Conservation (phyloP, 2,888 invertebrate genomes). For the Imbricaverruca yamaguchii region DNA sequence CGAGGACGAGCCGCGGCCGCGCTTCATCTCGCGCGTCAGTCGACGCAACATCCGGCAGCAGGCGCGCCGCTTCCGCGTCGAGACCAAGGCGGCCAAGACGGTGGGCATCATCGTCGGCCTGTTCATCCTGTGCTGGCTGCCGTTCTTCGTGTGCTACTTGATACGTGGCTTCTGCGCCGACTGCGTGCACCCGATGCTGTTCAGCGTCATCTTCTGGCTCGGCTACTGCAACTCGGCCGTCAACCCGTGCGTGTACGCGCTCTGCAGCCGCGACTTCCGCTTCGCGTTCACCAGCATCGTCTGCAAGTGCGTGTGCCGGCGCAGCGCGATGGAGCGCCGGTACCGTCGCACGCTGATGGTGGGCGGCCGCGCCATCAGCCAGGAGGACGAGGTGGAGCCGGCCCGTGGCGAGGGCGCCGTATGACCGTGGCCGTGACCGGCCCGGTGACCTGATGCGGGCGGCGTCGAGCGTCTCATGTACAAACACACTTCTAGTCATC, state of each 20-base stretch:
- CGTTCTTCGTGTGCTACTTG: constrained; percentile 92
- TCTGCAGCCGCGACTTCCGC: constrained; percentile 90
- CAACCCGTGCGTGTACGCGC: constrained; percentile 88
- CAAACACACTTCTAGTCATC: too few species aligned
- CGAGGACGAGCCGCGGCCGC: constrained; percentile 22
- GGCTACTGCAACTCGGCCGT: constrained; percentile 96
- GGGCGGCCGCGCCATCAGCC: not conserved
- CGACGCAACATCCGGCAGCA: constrained; percentile 78
- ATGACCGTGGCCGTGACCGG: not conserved
- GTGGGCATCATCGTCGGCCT: constrained; percentile 94
- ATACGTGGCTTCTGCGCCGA: constrained; percentile 78
- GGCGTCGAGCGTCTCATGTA: too few species aligned
- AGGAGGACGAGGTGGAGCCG: not conserved
- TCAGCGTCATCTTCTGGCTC: constrained; percentile 91
- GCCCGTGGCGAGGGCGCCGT: not conserved
- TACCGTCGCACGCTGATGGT: not conserved
- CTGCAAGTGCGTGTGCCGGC: constrained; percentile 67
- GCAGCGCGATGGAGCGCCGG: constrained; percentile 14
- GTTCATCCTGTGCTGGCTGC: constrained; percentile 94
- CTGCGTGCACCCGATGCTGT: constrained; percentile 75
- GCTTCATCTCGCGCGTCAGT: constrained; percentile 50
- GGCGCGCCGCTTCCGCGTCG: constrained; percentile 86
- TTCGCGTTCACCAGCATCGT: constrained; percentile 89
- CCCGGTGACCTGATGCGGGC: not conserved
- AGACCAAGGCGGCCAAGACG: constrained; percentile 94